Percentiles rank a stretch among this genome's conserved stretches.
phyloP scores from a whole-genome alignment of 2,888 invertebrate species.

The Drosophila birchii region DNA sequence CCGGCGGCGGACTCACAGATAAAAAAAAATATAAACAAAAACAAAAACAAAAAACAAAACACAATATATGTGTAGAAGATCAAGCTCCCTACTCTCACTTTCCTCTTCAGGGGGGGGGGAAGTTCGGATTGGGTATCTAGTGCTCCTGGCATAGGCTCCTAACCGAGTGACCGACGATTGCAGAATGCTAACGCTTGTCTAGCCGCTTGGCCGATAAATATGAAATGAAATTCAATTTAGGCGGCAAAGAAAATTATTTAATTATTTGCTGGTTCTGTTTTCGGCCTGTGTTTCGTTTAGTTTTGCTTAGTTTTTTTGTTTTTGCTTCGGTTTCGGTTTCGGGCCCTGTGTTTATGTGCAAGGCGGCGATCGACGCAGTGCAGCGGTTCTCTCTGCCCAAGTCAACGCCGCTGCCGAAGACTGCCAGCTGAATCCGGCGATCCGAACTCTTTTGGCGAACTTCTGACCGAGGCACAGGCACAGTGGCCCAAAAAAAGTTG shows the following conservation, averaged over 20 bases:
- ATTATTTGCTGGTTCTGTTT: slow-evolving; percentile 42
- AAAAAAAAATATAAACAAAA: slow-evolving; percentile 23
- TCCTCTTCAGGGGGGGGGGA: not conserved
- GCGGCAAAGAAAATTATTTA: slow-evolving; percentile 53
- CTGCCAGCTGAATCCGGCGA: slow-evolving; percentile 13
- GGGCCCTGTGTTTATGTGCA: slow-evolving; percentile 14
- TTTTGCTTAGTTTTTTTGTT: not conserved
- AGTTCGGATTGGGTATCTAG: not conserved
- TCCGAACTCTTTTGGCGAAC: slow-evolving; percentile 26
- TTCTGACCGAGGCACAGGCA: slow-evolving; percentile 27
- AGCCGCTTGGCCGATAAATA: slow-evolving; percentile 78
- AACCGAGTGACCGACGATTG: slow-evolving; percentile 64
- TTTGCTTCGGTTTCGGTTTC: slow-evolving; percentile 4
- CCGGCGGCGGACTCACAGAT: slow-evolving; percentile 41
- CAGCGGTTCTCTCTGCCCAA: slow-evolving; percentile 17
- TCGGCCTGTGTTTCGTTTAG: slow-evolving; percentile 13
- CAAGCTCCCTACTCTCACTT: slow-evolving; percentile 21
- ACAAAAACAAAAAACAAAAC: not conserved
- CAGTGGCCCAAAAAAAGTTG: slow-evolving; percentile 8
- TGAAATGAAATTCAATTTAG: slow-evolving; percentile 66
- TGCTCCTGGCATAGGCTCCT: slow-evolving; percentile 14
- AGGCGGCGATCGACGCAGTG: slow-evolving; percentile 30
- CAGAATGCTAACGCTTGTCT: slow-evolving; percentile 79
- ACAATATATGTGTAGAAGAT: not conserved
- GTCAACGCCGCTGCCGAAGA: slow-evolving; percentile 21